phyloP scores from a whole-genome alignment of 92 coral and sea anemone genomes.

The Porites rus region DNA sequence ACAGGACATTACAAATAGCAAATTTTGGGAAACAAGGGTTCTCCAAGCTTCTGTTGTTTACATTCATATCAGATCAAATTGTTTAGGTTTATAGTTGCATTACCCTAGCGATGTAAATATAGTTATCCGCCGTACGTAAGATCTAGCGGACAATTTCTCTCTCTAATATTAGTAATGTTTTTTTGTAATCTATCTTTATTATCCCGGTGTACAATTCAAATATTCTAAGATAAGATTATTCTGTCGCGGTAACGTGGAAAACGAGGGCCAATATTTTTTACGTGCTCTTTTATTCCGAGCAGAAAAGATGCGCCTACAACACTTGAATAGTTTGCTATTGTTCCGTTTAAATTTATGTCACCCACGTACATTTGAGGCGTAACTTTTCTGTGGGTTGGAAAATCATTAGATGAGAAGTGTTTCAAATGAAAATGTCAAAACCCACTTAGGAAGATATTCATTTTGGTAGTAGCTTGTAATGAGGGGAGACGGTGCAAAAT shows the following conservation, averaged over 20 bases:
- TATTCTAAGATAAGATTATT: neutral
- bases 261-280: too few species aligned
- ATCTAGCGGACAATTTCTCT: constrained; percentile 40
- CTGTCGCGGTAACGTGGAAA: neutral
- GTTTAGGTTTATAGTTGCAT: constrained; percentile 23
- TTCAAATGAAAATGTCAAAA: constrained; percentile 29
- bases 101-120: constrained; percentile 50
- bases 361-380: neutral
- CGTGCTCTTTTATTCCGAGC: neutral
- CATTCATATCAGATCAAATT: constrained; percentile 21
- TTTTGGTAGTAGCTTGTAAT: neutral
- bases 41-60: constrained; percentile 17
- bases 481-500: constrained; percentile 19
- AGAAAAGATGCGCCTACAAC: too few species aligned
- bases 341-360: neutral
- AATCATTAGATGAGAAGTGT: constrained; percentile 4
- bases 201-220: neutral
- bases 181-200: constrained; percentile 14
- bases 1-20: neutral
- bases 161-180: constrained; percentile 35
- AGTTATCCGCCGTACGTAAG: constrained; percentile 20
- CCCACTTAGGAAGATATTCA: constrained; percentile 21
- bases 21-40: neutral
- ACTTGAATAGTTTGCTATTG: too few species aligned
- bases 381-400: constrained; percentile 1